Conservation (phyloP, 2,888 invertebrate genomes). For the Dichetophora obliterata region DNA sequence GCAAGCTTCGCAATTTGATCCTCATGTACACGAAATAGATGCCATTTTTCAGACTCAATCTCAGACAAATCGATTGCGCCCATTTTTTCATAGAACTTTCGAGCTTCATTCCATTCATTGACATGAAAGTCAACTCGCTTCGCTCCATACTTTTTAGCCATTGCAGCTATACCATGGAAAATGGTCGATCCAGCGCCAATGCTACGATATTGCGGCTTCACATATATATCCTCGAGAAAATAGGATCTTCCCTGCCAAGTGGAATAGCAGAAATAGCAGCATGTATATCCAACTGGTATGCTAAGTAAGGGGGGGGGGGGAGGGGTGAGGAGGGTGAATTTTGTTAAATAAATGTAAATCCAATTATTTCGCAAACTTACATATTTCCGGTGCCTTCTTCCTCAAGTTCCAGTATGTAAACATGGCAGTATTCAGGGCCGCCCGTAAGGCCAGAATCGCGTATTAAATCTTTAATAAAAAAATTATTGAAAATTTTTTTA, state of each 20-base stretch:
- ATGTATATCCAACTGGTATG: conserved; percentile 78
- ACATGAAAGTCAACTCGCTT: conserved; percentile 83
- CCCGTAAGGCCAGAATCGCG: conserved; percentile 76
- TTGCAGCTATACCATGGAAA: conserved; percentile 66
- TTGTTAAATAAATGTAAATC: too few species aligned
- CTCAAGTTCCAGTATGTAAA: conserved; percentile 77
- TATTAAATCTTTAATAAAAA: conserved; percentile 60
- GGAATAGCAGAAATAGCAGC: conserved; percentile 87
- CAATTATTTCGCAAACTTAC: conserved; percentile 46
- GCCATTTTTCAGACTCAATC: conserved; percentile 78
- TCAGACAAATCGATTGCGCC: conserved; percentile 75
- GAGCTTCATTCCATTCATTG: conserved; percentile 86
- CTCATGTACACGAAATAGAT: conserved; percentile 73
- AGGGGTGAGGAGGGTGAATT: too few species aligned
- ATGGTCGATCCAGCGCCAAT: conserved; percentile 65
- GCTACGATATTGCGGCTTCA: conserved; percentile 76
- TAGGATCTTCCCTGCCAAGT: conserved; percentile 86
- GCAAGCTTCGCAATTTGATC: conserved; percentile 55
- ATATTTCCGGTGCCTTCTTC: conserved; percentile 28
- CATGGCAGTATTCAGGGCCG: conserved; percentile 78
- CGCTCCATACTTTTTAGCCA: conserved; percentile 72
- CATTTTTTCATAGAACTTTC: conserved; percentile 79
- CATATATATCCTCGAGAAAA: conserved; percentile 89
- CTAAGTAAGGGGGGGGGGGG: conserved; percentile 47
- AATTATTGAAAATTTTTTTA: not conserved